Evolutionary conservation across 2,113 vertebrate species (phyloP).

Genomic region (Mobula hypostoma): DNA sequence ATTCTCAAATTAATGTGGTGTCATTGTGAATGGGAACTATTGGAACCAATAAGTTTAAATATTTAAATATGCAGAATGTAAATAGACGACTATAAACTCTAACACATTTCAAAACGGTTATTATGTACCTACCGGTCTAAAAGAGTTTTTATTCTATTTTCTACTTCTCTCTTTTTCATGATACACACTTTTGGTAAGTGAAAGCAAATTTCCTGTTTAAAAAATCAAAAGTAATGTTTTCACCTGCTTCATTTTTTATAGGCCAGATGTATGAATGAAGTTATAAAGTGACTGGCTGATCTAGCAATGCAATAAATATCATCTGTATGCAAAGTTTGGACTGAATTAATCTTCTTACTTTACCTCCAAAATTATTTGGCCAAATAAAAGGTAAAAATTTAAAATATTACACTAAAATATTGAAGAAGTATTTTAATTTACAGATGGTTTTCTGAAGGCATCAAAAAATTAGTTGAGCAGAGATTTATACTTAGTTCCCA

Average conservation of each 20-base stretch:
- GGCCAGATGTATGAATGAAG: slow-evolving; percentile 77
- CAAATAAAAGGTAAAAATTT: slow-evolving; percentile 45
- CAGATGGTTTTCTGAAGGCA: slow-evolving; percentile 50
- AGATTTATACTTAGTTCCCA: slow-evolving; percentile 62
- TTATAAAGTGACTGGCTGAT: slow-evolving; percentile 92
- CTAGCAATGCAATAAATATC: slow-evolving; percentile 84
- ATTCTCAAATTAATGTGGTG: slow-evolving; percentile 41
- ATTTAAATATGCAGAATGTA: neutral
- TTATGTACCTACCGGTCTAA: neutral
- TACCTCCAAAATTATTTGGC: slow-evolving; percentile 86
- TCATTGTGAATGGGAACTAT: neutral
- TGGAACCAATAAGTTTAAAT: neutral
- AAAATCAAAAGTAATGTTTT: slow-evolving; percentile 82
- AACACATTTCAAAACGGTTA: slow-evolving; percentile 32
- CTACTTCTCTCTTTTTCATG: neutral
- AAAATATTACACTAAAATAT: neutral
- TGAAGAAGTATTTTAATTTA: slow-evolving; percentile 28
- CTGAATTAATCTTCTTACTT: slow-evolving; percentile 86
- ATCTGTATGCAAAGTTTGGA: slow-evolving; percentile 81
- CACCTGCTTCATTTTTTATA: slow-evolving; percentile 82
- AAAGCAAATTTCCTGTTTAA: slow-evolving; percentile 71
- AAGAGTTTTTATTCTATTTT: neutral
- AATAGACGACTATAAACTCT: slow-evolving; percentile 28
- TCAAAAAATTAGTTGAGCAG: slow-evolving; percentile 79
- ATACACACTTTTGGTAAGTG: neutral